Percentiles rank a stretch among this genome's conserved stretches.
phyloP scores from a whole-genome alignment of 1,140 invertebrate species.

The Solenopsis fugax region DNA sequence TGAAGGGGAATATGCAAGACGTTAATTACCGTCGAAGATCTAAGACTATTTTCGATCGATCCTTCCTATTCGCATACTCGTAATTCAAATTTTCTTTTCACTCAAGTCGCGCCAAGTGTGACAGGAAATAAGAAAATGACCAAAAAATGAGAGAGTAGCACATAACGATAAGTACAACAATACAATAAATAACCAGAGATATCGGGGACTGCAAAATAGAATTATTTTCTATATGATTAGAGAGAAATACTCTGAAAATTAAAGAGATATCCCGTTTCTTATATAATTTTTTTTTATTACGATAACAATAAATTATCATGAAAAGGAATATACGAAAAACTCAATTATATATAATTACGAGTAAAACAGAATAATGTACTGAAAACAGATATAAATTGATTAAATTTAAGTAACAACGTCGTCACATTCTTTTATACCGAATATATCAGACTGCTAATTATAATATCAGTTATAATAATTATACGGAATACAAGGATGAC shows the following conservation, averaged over 20 bases:
- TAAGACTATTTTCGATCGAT: slow-evolving; percentile 19
- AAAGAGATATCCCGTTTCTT: slow-evolving; percentile 23
- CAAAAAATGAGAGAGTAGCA: slow-evolving; percentile 42
- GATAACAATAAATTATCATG: slow-evolving; percentile 5
- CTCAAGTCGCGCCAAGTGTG: neutral
- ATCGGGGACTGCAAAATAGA: slow-evolving; percentile 59
- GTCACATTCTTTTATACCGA: neutral
- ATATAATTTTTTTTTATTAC: slow-evolving; percentile 5
- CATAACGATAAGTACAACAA: slow-evolving; percentile 60
- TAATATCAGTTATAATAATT: slow-evolving; percentile 39
- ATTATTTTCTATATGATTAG: slow-evolving; percentile 56
- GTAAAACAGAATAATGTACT: slow-evolving; percentile 10
- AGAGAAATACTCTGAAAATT: slow-evolving; percentile 25
- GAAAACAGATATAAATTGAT: slow-evolving; percentile 22
- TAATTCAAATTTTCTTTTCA: slow-evolving; percentile 37
- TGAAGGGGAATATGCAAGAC: slow-evolving; percentile 28
- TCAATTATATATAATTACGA: slow-evolving; percentile 2
- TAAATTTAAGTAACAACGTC: slow-evolving; percentile 24
- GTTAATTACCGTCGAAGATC: slow-evolving; percentile 43
- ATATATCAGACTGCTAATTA: slow-evolving; percentile 26
- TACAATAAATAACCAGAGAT: slow-evolving; percentile 57
- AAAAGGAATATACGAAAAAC: neutral
- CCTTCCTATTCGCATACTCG: slow-evolving; percentile 28
- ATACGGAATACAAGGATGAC: slow-evolving; percentile 22
- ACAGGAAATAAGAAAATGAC: slow-evolving; percentile 48